Percentiles rank a stretch among this genome's conserved stretches.
These are phyloP conservation scores for Leucosticte australis DNA, from an alignment of 2,113 vertebrate species.

Conservation along the genomic window DNA sequence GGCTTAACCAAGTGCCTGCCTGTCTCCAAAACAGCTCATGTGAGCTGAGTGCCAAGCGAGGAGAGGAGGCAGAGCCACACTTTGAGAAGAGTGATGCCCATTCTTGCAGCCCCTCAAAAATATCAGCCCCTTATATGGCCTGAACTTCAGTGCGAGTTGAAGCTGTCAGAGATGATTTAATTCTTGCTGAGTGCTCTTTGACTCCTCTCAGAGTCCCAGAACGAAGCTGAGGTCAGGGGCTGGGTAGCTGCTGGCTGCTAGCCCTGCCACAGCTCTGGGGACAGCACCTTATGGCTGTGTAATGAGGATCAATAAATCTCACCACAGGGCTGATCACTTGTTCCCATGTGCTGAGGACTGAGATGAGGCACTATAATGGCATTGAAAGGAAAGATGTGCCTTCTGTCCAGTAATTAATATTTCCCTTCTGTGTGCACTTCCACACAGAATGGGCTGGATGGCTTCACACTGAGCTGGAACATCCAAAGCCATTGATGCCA, in stretches of 20 bases:
- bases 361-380: not conserved
- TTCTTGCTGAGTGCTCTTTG: slow-evolving; percentile 28
- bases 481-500: not conserved
- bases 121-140: not conserved
- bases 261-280: not conserved
- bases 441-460: not conserved
- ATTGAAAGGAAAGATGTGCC: not conserved
- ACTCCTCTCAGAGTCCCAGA: not conserved
- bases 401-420: not conserved
- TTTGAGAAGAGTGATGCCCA: not conserved
- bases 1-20: not conserved
- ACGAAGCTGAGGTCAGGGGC: slow-evolving; percentile 5
- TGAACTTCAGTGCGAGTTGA: not conserved
- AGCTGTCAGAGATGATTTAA: slow-evolving; percentile 15
- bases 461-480: not conserved
- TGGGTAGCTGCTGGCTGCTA: not conserved
- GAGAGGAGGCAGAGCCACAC: not conserved
- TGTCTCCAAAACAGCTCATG: not conserved
- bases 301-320: not conserved
- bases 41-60: not conserved
- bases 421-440: not conserved
- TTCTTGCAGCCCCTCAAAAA: not conserved
- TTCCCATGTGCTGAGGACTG: not conserved
- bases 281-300: not conserved
- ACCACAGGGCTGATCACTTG: accelerated